Conservation (phyloP, 2,113 vertebrate genomes). For the Otus sunia region DNA sequence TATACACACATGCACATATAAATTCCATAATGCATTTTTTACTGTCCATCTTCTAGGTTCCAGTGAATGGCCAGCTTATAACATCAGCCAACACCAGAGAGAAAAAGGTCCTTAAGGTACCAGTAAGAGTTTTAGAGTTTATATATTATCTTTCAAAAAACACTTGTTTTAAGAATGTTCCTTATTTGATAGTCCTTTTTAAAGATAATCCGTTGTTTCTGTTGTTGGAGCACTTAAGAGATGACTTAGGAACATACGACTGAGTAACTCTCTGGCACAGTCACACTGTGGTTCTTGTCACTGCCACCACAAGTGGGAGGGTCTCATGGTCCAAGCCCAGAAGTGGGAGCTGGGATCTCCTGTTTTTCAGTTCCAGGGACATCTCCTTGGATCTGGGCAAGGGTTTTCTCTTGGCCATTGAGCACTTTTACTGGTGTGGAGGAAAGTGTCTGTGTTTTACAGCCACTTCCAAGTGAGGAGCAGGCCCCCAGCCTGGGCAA, state of each 20-base stretch:
- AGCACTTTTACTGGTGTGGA: neutral
- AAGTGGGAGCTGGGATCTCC: neutral
- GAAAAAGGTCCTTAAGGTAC: constrained; percentile 58
- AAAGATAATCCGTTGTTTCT: neutral
- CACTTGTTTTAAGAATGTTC: neutral
- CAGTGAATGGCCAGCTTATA: constrained; percentile 32
- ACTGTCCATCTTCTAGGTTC: neutral
- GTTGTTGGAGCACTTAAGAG: neutral
- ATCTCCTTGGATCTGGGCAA: neutral
- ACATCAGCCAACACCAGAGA: constrained; percentile 14
- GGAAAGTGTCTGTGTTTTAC: neutral
- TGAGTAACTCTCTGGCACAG: neutral
- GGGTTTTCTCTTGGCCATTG: neutral
- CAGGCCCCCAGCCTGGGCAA: neutral
- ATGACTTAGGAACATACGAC: neutral
- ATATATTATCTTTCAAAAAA: neutral
- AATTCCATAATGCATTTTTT: neutral
- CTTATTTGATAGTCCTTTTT: neutral
- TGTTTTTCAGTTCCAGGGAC: neutral
- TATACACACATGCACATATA: neutral
- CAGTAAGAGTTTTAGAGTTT: neutral
- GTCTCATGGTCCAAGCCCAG: neutral
- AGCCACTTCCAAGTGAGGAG: neutral
- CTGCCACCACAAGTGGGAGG: neutral
- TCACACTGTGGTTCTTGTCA: neutral